phyloP scores from a whole-genome alignment of 2,888 invertebrate species.

The Drosophila testacea region DNA sequence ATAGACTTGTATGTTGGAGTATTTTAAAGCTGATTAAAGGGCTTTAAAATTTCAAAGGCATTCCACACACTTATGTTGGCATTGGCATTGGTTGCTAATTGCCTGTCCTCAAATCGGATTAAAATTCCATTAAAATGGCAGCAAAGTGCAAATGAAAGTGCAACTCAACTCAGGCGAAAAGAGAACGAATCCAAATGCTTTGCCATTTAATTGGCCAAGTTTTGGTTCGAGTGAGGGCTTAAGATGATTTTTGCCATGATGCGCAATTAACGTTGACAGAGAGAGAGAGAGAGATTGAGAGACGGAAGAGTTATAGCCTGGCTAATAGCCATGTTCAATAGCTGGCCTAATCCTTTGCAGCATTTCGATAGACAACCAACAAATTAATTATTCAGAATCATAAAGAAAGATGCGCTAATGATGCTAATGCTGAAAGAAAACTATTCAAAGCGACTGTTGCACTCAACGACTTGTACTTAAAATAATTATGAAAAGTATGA shows the following conservation, averaged over 20 bases:
- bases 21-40: not conserved
- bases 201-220: slow-evolving; percentile 42
- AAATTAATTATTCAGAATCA: slow-evolving; percentile 54
- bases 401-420: slow-evolving; percentile 44
- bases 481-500: not conserved
- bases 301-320: not conserved
- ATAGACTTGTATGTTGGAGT: not conserved
- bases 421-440: slow-evolving; percentile 11
- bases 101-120: slow-evolving; percentile 60
- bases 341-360: slow-evolving; percentile 41
- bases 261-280: slow-evolving; percentile 55
- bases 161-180: not conserved
- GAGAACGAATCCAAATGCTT: slow-evolving; percentile 22
- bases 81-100: slow-evolving; percentile 51
- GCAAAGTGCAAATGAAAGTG: slow-evolving; percentile 40
- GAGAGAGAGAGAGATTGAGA: not conserved
- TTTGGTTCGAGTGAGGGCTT: slow-evolving; percentile 49
- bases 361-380: slow-evolving; percentile 30
- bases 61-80: not conserved
- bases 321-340: not conserved
- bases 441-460: slow-evolving; percentile 6
- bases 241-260: slow-evolving; percentile 56
- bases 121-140: slow-evolving; percentile 58
- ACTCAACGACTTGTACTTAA: not conserved
- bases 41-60: not conserved